A percentile compares a stretch with the other conserved stretches of the same genome.
phyloP scores from a whole-genome alignment of 2,888 invertebrate genomes.

The Criorhina ranunculi region DNA sequence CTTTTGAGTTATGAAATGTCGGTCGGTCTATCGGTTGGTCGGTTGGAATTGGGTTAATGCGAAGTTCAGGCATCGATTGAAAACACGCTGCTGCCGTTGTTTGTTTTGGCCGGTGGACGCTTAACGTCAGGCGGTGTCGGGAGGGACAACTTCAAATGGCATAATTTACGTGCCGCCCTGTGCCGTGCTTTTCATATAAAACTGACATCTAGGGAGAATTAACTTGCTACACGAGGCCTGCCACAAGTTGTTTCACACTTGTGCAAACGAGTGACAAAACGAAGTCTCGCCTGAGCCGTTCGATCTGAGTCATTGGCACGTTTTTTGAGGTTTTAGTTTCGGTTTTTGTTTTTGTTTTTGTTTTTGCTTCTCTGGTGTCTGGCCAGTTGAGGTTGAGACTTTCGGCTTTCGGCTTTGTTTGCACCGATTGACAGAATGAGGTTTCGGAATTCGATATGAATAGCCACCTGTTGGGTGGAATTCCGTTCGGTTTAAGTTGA shows the following conservation, averaged over 20 bases:
- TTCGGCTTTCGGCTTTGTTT: no score
- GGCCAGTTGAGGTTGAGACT: conserved; percentile 37
- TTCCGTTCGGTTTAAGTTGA: conserved; percentile 29
- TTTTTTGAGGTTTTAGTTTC: conserved; percentile 24
- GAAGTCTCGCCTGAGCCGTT: conserved; percentile 46
- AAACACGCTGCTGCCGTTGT: conserved; percentile 6
- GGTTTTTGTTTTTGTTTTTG: conserved; percentile 16
- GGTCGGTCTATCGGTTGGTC: conserved; percentile 1
- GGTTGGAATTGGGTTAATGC: conserved; percentile 66
- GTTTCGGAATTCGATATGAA: conserved; percentile 70
- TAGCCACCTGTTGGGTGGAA: conserved; percentile 68
- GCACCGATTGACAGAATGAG: conserved; percentile 71
- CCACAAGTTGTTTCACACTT: conserved; percentile 73
- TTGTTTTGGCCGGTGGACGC: conserved; percentile 30
- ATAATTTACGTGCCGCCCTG: conserved; percentile 47
- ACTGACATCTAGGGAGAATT: conserved; percentile 48
- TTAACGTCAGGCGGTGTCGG: conserved; percentile 49
- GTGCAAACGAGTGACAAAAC: conserved; percentile 53
- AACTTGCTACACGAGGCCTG: conserved; percentile 61
- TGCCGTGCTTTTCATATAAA: conserved; percentile 51
- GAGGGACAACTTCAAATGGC: conserved; percentile 58
- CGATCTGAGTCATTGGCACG: conserved; percentile 41
- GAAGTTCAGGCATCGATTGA: conserved; percentile 53
- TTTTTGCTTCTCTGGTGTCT: conserved; percentile 39
- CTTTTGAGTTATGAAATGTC: conserved; percentile 67